Evolutionary conservation across 2,113 vertebrate species (phyloP), one percentile per base, ranked within the genome.

Genomic region (Pardalotus punctatus): DNA sequence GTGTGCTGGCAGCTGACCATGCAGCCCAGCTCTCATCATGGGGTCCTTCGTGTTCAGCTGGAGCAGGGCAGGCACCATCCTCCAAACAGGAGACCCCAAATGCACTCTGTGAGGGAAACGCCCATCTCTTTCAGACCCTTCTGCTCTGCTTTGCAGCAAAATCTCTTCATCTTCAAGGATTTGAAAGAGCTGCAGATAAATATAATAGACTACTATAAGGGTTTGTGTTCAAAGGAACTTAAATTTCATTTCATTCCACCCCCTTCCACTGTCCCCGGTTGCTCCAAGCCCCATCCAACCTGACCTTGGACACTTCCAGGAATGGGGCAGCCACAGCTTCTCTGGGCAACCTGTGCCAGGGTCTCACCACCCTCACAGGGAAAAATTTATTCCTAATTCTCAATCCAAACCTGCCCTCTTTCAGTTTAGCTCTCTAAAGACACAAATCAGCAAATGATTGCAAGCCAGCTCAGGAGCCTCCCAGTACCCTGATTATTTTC

Each of bases 401-500:
- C 12, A 22, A 70, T 23, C 35, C 38, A 36, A 69, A 11, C 45
- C 25, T 36, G 20, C 12, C 25, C 27, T 38, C 47, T 38, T 38
- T 38, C 48, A 51, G 20, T 38, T 36, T 38, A 38, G 27, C 27
- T 36, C 14, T 36, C 66, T 51, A 38, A 70, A 23, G 22, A 47
- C 5, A 22, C 54, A 22, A 25, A 88, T 61, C 24, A 48, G 17
- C 10, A 51, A 35, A 51, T 9, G 31, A 23, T 18, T 17, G 28
- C 28, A 70, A 43, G 27, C 15, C 23, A 22, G 17, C 14, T 43
- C 50, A 23, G 73, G 28, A 81, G 40, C 28, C 38, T 35, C 51
- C 14, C 77, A 53, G 40, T 0, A 1, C 27, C 33, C n/a, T 4
- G 31, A 25, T 33, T n/a, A 12, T 1, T 0, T 28, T 62, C 28